These are phyloP conservation scores for Apocrypta bakeri DNA, from an alignment of 1,140 invertebrate species.

Conservation along the genomic window DNA sequence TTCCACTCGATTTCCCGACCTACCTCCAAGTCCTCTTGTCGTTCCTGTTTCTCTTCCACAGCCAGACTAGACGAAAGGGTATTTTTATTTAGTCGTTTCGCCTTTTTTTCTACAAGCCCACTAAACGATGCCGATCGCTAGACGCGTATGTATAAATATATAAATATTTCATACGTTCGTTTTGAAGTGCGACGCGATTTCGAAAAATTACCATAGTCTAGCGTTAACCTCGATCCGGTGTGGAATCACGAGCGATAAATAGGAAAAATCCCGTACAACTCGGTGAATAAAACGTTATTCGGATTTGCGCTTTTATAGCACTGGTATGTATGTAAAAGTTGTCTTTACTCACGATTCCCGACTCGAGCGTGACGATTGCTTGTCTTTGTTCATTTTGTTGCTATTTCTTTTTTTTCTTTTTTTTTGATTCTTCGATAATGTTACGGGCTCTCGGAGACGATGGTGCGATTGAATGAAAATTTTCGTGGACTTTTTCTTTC, in stretches of 20 bases:
- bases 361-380: slow-evolving; percentile 7
- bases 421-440: too few species aligned
- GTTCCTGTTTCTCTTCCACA: background rate
- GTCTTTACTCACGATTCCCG: slow-evolving; percentile 38
- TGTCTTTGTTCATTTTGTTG: slow-evolving; percentile 32
- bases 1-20: slow-evolving; percentile 20
- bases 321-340: background rate
- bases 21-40: background rate
- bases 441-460: background rate
- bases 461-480: background rate
- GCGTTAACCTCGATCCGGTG: too few species aligned
- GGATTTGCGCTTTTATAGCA: background rate
- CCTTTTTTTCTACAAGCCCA: background rate
- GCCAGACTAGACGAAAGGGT: background rate
- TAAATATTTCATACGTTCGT: too few species aligned
- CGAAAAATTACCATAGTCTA: too few species aligned
- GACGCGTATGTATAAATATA: too few species aligned
- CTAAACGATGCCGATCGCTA: too few species aligned
- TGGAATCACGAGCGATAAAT: background rate
- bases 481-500: background rate
- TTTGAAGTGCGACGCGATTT: too few species aligned
- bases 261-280: slow-evolving; percentile 2
- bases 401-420: background rate
- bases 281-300: background rate
- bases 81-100: background rate